Evolutionary conservation across 2,888 invertebrate species (phyloP).

Genomic region (Metalampra italica): DNA sequence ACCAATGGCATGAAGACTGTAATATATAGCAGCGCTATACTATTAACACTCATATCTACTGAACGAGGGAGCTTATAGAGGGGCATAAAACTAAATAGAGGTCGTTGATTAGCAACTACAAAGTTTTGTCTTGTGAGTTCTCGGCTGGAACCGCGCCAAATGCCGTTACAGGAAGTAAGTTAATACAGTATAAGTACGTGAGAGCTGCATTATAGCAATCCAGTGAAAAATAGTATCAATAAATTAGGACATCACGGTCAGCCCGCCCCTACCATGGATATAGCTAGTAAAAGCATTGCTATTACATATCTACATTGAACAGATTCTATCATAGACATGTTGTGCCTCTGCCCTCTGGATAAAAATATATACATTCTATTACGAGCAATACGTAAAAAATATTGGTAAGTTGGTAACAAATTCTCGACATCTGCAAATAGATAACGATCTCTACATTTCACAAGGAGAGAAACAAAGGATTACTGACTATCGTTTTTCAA

Average conservation of each 20-base stretch:
- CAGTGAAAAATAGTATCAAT: conserved; percentile 21
- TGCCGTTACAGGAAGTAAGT: conserved; percentile 38
- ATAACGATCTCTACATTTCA: no score
- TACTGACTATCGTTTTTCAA: no score
- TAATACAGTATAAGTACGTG: conserved; percentile 36
- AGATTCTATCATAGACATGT: no score
- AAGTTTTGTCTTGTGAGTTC: conserved; percentile 38
- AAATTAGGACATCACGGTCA: conserved; percentile 6
- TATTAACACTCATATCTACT: conserved; percentile 30
- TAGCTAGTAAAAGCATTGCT: neutral
- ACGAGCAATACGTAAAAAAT: no score
- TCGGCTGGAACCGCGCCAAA: conserved; percentile 41
- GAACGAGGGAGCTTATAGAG: conserved; percentile 12
- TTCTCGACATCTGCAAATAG: no score
- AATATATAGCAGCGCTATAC: conserved; percentile 6
- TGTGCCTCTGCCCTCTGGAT: no score
- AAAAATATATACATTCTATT: no score
- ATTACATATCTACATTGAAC: neutral
- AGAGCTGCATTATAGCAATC: conserved; percentile 31
- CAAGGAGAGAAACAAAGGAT: no score
- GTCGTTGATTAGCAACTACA: conserved; percentile 50
- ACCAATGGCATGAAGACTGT: neutral
- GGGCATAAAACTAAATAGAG: conserved; percentile 22
- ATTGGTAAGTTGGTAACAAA: no score
- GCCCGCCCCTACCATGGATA: neutral